Percentiles rank a stretch among this genome's conserved stretches.
Conservation (phyloP, 2,888 invertebrate species). For the Yponomeuta plumbellus region DNA sequence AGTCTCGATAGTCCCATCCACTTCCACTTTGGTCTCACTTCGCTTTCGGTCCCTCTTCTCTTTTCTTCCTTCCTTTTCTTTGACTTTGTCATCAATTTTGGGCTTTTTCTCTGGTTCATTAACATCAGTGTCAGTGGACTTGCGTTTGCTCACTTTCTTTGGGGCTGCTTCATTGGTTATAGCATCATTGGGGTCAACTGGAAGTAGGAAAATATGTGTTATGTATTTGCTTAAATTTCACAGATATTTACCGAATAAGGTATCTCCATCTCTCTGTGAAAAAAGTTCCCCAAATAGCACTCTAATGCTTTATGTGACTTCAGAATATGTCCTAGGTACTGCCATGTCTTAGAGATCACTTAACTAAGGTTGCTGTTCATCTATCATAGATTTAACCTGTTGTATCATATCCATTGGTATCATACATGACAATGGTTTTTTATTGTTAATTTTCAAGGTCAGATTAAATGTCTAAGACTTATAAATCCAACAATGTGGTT, state of each 20-base stretch:
- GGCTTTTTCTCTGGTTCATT: conserved; percentile 60
- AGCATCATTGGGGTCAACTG: conserved; percentile 65
- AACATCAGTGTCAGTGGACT: conserved; percentile 45
- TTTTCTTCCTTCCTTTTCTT: conserved; percentile 41
- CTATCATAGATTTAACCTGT: no score
- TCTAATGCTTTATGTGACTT: no score
- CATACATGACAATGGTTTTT: no score
- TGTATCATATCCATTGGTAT: no score
- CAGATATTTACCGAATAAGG: not conserved
- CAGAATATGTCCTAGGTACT: no score
- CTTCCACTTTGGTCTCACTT: conserved; percentile 71
- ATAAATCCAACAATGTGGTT: no score
- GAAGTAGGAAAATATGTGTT: conserved; percentile 22
- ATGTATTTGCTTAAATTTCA: not conserved
- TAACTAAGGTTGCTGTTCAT: no score
- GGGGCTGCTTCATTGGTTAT: conserved; percentile 27
- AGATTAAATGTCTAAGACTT: no score
- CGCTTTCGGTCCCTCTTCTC: conserved; percentile 53
- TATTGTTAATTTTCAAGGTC: no score
- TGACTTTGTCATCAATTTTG: conserved; percentile 45
- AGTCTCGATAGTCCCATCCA: conserved; percentile 84
- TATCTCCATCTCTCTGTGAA: no score
- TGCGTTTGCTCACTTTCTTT: conserved; percentile 47
- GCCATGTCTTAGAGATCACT: no score
- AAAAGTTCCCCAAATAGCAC: no score